Evolutionary conservation across 2,113 vertebrate species (phyloP).

Genomic region (Sapayoa aenigma): DNA sequence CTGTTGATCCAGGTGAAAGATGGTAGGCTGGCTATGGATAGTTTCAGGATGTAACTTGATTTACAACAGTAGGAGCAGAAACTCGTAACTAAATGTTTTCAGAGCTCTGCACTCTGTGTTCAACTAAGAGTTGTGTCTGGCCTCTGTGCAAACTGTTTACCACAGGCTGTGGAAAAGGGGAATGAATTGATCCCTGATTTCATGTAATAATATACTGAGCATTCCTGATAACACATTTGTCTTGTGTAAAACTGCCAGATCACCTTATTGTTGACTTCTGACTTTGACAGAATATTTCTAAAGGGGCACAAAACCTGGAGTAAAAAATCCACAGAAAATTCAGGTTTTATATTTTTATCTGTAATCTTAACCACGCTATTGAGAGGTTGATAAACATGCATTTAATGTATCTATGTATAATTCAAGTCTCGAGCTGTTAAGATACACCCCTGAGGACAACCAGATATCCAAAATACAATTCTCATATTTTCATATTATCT

Average conservation of each 20-base stretch:
- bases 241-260: not conserved
- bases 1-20: not conserved
- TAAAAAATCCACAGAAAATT: not conserved
- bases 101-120: not conserved
- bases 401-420: not conserved
- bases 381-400: fast-evolving
- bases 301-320: not conserved
- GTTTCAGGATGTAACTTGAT: not conserved
- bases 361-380: not conserved
- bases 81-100: not conserved
- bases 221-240: not conserved
- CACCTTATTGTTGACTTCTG: not conserved
- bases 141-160: not conserved
- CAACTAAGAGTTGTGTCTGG: not conserved
- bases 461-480: not conserved
- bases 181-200: not conserved
- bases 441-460: not conserved
- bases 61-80: not conserved
- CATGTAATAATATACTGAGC: not conserved
- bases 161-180: not conserved
- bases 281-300: not conserved
- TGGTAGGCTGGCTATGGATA: not conserved
- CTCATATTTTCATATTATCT: not conserved
- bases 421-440: not conserved
- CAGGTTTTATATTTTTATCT: not conserved